phyloP scores from a whole-genome alignment of 2,113 vertebrate genomes.

The Anoplopoma fimbria region DNA sequence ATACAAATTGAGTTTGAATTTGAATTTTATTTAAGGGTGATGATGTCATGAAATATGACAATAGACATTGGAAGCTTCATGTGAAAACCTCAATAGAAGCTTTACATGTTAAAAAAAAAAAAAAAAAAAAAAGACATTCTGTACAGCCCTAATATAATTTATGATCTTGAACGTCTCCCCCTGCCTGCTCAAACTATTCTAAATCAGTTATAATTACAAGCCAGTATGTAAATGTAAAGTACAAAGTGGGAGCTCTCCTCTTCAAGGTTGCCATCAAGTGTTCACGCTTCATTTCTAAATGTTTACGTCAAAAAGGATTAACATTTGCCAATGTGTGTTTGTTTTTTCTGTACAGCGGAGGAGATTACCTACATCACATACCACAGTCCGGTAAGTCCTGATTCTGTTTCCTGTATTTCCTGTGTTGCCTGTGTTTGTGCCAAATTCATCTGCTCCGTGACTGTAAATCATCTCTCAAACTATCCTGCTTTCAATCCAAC shows the following conservation, averaged over 20 bases:
- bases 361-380: slow-evolving; percentile 79
- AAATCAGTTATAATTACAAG: background rate
- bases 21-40: too few species aligned
- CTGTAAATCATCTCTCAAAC: slow-evolving; percentile 6
- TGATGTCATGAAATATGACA: too few species aligned
- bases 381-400: slow-evolving; percentile 73
- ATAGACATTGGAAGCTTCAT: too few species aligned
- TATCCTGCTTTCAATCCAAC: slow-evolving; percentile 24
- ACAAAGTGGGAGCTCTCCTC: background rate
- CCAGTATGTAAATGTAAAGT: background rate
- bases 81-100: too few species aligned
- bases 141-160: background rate
- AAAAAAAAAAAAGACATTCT: too few species aligned
- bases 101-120: too few species aligned
- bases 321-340: background rate
- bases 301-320: background rate
- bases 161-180: background rate
- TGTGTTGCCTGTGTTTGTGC: background rate
- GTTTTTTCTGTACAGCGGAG: slow-evolving; percentile 68
- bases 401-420: background rate
- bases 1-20: too few species aligned
- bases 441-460: background rate
- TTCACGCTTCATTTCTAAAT: background rate
- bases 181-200: background rate
- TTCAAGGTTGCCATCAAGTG: background rate